These are phyloP conservation scores for Ephydatia muelleri DNA, from an alignment of 37 sponge, comb jelly and placozoan genomes.

Conservation along the genomic window DNA sequence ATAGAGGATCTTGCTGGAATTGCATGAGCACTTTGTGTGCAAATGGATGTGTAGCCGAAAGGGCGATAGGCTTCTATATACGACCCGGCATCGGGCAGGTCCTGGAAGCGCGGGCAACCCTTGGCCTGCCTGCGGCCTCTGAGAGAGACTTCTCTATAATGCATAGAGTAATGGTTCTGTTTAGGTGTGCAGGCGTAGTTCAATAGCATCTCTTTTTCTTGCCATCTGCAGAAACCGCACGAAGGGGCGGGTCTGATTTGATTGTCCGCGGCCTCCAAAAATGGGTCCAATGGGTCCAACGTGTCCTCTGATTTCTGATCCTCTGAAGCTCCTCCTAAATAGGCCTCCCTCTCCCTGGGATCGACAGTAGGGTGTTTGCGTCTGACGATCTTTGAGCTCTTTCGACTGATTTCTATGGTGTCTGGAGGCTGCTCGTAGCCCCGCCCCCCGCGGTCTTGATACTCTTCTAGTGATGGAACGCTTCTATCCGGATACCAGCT, in stretches of 20 bases:
- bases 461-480: background rate
- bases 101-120: background rate
- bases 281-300: background rate
- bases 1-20: background rate
- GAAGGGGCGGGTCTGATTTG: background rate
- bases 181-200: background rate
- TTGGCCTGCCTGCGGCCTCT: background rate
- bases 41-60: background rate
- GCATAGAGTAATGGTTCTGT: background rate
- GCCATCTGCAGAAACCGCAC: background rate
- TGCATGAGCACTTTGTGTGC: background rate
- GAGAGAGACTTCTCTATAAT: background rate
- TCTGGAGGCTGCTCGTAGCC: background rate
- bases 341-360: background rate
- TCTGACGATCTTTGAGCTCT: background rate
- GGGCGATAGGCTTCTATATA: background rate
- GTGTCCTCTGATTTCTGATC: background rate
- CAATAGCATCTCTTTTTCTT: background rate
- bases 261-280: background rate
- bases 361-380: slow-evolving; percentile 1
- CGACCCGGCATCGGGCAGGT: background rate
- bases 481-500: slow-evolving; percentile 11
- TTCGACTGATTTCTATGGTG: background rate
- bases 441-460: background rate
- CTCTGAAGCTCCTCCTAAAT: background rate